Evolutionary conservation across 2,113 vertebrate species (phyloP).

Genomic region (Hippolais icterina): DNA sequence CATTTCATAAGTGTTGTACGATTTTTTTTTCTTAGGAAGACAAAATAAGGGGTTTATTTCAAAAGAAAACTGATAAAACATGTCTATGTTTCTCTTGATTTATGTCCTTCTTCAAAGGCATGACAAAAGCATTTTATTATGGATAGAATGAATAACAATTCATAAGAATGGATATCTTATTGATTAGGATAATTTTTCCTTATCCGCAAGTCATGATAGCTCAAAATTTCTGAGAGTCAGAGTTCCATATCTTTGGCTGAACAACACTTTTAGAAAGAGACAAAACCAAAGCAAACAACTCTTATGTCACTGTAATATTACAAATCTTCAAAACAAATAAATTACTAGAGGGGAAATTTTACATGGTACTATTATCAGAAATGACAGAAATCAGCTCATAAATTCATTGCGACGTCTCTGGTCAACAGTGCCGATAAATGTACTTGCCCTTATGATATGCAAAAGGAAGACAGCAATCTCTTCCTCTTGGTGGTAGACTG

Average conservation of each 20-base stretch:
- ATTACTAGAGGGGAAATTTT: neutral
- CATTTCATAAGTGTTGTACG: rapidly evolving
- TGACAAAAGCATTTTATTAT: neutral
- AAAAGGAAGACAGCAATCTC: neutral
- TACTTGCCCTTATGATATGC: neutral
- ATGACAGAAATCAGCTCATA: neutral
- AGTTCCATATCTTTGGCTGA: neutral
- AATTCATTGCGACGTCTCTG: neutral
- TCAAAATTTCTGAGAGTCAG: neutral
- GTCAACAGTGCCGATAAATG: neutral
- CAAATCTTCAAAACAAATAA: neutral
- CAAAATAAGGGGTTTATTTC: neutral
- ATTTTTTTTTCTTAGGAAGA: neutral
- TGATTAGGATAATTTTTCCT: neutral
- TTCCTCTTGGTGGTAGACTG: neutral
- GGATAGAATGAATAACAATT: neutral
- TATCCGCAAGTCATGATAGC: neutral
- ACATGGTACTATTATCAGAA: neutral
- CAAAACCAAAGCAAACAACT: neutral
- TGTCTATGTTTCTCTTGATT: neutral
- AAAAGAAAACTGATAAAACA: neutral
- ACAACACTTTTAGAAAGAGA: neutral
- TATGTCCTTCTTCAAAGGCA: neutral
- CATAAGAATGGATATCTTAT: neutral
- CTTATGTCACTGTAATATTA: neutral